These are phyloP conservation scores for Toxotes jaculatrix DNA, from an alignment of 2,113 vertebrate species.

Conservation along the genomic window DNA sequence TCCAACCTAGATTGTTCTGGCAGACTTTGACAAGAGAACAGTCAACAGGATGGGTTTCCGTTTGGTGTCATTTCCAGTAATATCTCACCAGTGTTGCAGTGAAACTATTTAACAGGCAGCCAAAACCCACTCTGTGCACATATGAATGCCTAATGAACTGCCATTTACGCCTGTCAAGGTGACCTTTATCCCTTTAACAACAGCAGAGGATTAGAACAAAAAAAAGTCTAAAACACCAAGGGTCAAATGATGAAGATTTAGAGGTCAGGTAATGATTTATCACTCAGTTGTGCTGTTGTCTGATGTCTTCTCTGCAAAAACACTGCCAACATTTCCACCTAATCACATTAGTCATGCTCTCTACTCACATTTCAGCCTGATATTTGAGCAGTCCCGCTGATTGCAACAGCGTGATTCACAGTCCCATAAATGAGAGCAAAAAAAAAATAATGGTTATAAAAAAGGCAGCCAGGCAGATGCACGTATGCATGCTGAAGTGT, in stretches of 20 bases:
- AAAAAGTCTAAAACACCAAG: not conserved
- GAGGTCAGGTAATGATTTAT: slow-evolving; percentile 36
- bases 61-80: slow-evolving; percentile 7
- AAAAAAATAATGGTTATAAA: not conserved
- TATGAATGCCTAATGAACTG: slow-evolving; percentile 5
- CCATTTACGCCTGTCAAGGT: slow-evolving; percentile 65
- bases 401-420: slow-evolving; percentile 26
- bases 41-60: slow-evolving; percentile 24
- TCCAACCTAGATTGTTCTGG: slow-evolving; percentile 12
- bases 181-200: slow-evolving; percentile 56
- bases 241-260: slow-evolving; percentile 29
- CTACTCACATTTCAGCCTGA: slow-evolving; percentile 25
- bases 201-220: not conserved
- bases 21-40: not conserved
- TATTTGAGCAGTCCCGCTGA: slow-evolving; percentile 11
- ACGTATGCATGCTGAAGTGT: not conserved
- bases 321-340: slow-evolving; percentile 22
- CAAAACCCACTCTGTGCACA: not conserved
- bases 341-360: slow-evolving; percentile 49
- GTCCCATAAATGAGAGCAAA: not conserved
- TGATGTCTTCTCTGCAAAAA: slow-evolving; percentile 29
- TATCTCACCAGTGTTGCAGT: not conserved
- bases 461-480: slow-evolving; percentile 13
- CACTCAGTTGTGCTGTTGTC: slow-evolving; percentile 8
- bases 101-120: not conserved